Evolutionary conservation across 2,113 vertebrate genomes (phyloP).

Genomic region (Chelonoidis abingdonii): DNA sequence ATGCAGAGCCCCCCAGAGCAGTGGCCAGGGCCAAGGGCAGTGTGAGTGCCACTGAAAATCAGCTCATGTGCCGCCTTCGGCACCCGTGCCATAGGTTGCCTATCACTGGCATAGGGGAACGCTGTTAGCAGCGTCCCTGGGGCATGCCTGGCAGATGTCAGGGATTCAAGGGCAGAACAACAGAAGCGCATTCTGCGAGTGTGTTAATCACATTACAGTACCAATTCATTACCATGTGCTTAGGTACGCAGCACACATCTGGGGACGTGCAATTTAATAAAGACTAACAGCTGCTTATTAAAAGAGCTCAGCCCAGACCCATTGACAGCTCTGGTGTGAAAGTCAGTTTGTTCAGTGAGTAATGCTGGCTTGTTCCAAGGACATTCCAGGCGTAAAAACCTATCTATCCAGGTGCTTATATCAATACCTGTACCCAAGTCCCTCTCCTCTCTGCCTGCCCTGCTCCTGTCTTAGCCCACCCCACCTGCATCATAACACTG

Average conservation of each 20-base stretch:
- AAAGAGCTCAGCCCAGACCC: background rate
- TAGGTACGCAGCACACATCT: background rate
- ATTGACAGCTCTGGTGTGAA: background rate
- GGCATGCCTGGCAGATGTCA: background rate
- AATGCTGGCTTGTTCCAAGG: background rate
- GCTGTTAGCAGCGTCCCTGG: background rate
- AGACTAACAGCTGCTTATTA: background rate
- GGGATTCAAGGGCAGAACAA: background rate
- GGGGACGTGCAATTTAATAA: background rate
- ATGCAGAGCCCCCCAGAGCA: too few species aligned
- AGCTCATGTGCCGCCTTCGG: too few species aligned
- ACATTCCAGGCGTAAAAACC: background rate
- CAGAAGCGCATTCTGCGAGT: background rate
- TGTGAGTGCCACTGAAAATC: too few species aligned
- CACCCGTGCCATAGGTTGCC: too few species aligned
- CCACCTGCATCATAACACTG: background rate
- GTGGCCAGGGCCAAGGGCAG: too few species aligned
- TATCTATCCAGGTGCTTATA: background rate
- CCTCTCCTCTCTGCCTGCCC: background rate
- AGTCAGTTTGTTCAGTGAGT: background rate
- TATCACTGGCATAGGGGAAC: too few species aligned
- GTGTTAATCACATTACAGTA: background rate
- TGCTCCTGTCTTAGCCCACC: background rate
- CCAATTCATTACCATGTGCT: fast-evolving
- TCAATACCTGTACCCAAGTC: background rate